Percentiles rank a stretch among this genome's conserved stretches.
Evolutionary conservation across 2,797 vertebrate genomes (phyloP).

Genomic region (Amblyraja radiata): DNA sequence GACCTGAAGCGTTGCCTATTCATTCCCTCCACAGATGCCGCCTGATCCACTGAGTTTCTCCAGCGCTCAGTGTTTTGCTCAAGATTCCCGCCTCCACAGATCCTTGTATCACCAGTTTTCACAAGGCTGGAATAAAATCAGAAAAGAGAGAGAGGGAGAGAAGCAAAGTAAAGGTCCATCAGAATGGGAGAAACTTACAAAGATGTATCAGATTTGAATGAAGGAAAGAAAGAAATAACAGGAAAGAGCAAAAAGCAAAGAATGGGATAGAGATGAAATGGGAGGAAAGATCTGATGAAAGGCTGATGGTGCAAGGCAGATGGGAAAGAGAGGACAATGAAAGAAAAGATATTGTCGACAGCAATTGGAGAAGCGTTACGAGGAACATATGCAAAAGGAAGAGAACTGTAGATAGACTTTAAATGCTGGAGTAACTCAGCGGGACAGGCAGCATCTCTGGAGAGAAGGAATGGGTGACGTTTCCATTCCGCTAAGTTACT

Average conservation of each 20-base stretch:
- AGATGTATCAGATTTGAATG: neutral
- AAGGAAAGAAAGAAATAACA: neutral
- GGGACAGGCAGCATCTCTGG: too few relatives aligned
- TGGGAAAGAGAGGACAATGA: neutral
- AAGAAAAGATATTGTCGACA: neutral
- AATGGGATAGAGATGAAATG: neutral
- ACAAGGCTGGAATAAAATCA: neutral
- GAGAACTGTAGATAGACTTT: too few relatives aligned
- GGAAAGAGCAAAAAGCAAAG: neutral
- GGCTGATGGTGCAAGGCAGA: neutral
- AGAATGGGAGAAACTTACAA: neutral
- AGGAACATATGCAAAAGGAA: too few relatives aligned
- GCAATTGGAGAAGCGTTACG: neutral
- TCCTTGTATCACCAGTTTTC: too few relatives aligned
- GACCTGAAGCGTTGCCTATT: too few relatives aligned
- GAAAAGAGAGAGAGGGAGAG: neutral
- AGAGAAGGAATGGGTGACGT: too few relatives aligned
- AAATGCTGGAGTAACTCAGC: too few relatives aligned
- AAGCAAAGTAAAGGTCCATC: neutral
- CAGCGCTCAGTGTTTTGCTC: too few relatives aligned
- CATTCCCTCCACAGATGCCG: too few relatives aligned
- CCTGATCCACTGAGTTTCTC: too few relatives aligned
- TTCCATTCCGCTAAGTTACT: too few relatives aligned
- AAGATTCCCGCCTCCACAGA: too few relatives aligned
- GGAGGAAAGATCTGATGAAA: neutral